Evolutionary conservation across 2,888 invertebrate genomes (phyloP), one percentile per base, ranked within the genome.

Genomic region (Augochlorella aurata): DNA sequence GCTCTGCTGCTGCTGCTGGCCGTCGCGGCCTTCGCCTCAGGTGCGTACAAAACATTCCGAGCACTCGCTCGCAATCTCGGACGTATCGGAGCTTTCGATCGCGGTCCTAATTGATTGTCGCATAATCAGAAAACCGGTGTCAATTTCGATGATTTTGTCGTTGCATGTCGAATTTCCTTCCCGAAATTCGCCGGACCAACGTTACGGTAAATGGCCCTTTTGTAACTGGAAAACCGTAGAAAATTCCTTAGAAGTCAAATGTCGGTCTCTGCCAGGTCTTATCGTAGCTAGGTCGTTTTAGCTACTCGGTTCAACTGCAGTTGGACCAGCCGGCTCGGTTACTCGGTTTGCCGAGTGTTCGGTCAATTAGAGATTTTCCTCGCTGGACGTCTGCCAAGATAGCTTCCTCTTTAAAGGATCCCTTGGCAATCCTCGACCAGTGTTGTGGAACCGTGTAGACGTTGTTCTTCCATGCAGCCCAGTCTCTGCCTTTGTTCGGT

Each of bases 21-120:
- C 92, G 94, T 94, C 93, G 94, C 94, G 90, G 94, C 94, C 90
- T 95, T 95, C 82, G 94, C 94, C 74, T 94, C 95, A 94, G 95
- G 95, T 95, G 94, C 90, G 95, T 94, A 83, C 24, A 24, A 9
- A 14, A 29, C 29, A 29, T 63, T 63, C 38, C 63, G 18, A 38
- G 38, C 18, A 38, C 63, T 29, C 38, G 38, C 18, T 61, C 24
- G 24, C 24, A 18, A 38, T 38, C 3, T 8, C 58, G 58, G 12
- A 4, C 21, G 21, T 54, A 58, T 58, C 24, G 14, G 58, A 58
- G 21, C 54, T 5, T 58, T 58, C 54, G 54, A 14, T 5, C 7
- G 38, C 54, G 21, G 21, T 14, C 14, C 21, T 7, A 24, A 38
- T 38, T 38, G 38, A 38, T 38, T 4, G 38, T 38, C 38, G 38